Base-by-base conservation (phyloP, 2,797 vertebrate genomes). In the Bucorvus abyssinicus region DNA sequence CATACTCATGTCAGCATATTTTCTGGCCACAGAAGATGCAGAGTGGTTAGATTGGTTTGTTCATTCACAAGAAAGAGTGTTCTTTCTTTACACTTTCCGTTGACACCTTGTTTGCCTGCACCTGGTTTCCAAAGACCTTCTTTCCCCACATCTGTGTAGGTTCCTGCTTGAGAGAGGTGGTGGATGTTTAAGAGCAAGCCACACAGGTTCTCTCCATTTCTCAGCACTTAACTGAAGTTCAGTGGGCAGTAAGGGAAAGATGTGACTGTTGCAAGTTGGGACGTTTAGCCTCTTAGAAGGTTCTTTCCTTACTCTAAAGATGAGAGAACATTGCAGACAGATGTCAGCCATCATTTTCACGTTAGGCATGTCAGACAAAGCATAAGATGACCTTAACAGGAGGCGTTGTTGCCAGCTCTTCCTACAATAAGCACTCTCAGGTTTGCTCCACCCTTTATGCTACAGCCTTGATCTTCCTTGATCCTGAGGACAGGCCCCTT, bases 321-420 rank as follows among this genome's bases (percentile, higher is more conserved):
- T 52, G 70, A 69, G 24, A 70, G 15, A 44, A 16, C 20, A 10
- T 1, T 3, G 70, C 56, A 49, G 56, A 64, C 69, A 69, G 42
- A 40, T 1, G 1, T 56, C 45, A 70, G n/a, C 14, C 23, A 29
- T 63, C 7, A 23, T 89, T 91, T 94, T 50, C 32, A 42, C 14
- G 6, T 40, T 81, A 67, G 29, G 49, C 73, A 11, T 23, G 21
- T 45, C 86, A 85, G 18, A 60, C 67, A 63, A 82, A 91, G 52
- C 44, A 2, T 34, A 55, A 52, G 64, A 65, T 94, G 87, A 90
- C 81, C 87, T 94, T 87, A 91, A 64, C 85, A 70, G 22, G 45
- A 83, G 56, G 71, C 26, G 40, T 53, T 12, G 0, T 68, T 86
- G 45, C 93, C 30, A 70, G 49, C n/a, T n/a, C n/a, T n/a, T n/a